These are phyloP conservation scores for Thymelicus sylvestris DNA, from an alignment of 2,888 invertebrate species.

Conservation along the genomic window DNA sequence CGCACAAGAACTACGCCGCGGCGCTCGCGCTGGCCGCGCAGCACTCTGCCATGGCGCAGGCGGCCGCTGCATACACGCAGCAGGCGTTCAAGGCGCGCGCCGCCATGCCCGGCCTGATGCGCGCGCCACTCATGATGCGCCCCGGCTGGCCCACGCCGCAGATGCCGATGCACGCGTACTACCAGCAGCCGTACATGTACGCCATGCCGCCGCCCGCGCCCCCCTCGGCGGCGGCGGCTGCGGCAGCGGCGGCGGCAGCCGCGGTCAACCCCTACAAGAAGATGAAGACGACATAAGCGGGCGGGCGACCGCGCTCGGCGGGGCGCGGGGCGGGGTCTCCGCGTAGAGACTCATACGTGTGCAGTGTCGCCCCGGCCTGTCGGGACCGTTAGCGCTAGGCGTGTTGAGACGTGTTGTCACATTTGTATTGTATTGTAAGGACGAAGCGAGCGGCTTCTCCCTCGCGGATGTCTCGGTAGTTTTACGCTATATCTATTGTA, in stretches of 20 bases:
- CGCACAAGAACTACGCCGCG: conserved; percentile 92
- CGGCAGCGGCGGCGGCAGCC: conserved; percentile 72
- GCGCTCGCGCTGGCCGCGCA: conserved; percentile 83
- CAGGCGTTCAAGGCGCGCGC: conserved; percentile 90
- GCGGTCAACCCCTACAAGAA: conserved; percentile 94
- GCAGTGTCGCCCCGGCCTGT: conserved; percentile 79
- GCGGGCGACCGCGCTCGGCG: conserved; percentile 65
- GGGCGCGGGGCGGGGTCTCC: conserved; percentile 81
- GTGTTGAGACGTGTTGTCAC: conserved; percentile 76
- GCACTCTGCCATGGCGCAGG: conserved; percentile 72
- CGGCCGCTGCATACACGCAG: conserved; percentile 76
- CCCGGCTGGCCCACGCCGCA: conserved; percentile 77
- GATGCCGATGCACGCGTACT: conserved; percentile 78
- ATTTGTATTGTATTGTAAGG: conserved; percentile 84
- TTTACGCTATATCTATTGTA: conserved; percentile 81
- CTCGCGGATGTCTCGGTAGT: conserved; percentile 81
- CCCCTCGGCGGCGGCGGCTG: conserved; percentile 71
- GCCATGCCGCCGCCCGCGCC: conserved; percentile 79
- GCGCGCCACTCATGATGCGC: conserved; percentile 75
- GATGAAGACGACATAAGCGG: conserved; percentile 92
- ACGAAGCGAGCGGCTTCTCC: conserved; percentile 76
- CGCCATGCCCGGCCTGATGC: conserved; percentile 76
- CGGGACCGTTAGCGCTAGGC: conserved; percentile 74
- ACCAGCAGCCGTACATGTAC: conserved; percentile 82
- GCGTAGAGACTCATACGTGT: conserved; percentile 81